Evolutionary conservation across 2,797 vertebrate genomes (phyloP).

Genomic region (Ctenopoma multispine): DNA sequence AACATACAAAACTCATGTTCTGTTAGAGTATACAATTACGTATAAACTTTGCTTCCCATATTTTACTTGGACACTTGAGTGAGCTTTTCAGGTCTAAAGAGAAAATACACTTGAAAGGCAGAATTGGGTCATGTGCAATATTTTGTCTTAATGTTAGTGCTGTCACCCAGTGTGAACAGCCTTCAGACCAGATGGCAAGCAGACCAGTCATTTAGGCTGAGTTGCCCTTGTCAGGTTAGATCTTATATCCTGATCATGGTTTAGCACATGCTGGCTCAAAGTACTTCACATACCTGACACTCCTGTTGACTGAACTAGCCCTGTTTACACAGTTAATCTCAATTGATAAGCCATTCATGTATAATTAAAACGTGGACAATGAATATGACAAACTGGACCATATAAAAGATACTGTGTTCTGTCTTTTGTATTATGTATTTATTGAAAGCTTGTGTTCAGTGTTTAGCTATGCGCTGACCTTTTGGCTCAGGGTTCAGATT

Average conservation of each 20-base stretch:
- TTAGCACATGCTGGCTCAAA: conserved; percentile 39
- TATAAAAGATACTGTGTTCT: background rate
- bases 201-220: conserved; percentile 64
- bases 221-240: conserved; percentile 62
- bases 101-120: conserved; percentile 52
- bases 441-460: background rate
- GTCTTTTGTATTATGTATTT: background rate
- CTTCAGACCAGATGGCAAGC: conserved; percentile 70
- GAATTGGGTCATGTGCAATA: conserved; percentile 65
- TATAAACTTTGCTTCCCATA: background rate
- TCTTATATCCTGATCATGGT: conserved; percentile 58
- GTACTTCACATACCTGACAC: conserved; percentile 22
- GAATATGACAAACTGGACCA: background rate
- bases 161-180: conserved; percentile 74
- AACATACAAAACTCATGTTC: background rate
- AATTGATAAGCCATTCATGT: background rate
- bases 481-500: conserved; percentile 50
- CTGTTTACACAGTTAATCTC: background rate
- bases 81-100: conserved; percentile 23
- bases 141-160: conserved; percentile 65
- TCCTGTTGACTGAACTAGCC: conserved; percentile 16
- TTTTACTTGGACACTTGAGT: conserved; percentile 5
- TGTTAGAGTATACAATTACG: background rate
- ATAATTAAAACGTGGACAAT: background rate
- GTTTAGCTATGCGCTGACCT: conserved; percentile 20